Evolutionary conservation across 2,888 invertebrate genomes (phyloP).

Genomic region (Electrophaes corylata): DNA sequence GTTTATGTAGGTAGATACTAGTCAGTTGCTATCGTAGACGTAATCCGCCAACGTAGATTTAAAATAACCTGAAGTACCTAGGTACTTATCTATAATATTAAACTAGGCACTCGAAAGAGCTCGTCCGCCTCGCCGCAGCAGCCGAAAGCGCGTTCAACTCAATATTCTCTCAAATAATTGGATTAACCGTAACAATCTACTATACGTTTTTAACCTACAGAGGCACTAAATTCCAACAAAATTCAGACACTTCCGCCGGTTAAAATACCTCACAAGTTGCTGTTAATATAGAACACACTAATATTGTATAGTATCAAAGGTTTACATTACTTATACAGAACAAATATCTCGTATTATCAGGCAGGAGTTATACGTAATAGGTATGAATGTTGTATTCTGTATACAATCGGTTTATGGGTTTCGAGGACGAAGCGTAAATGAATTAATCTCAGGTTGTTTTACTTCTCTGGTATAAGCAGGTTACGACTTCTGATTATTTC

Average conservation of each 20-base stretch:
- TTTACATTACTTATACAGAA: conserved; percentile 42
- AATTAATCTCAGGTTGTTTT: conserved; percentile 37
- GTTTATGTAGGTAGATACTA: conserved; percentile 7
- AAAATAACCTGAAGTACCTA: conserved; percentile 70
- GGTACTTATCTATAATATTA: conserved; percentile 55
- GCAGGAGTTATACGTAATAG: conserved; percentile 31
- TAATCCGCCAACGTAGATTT: conserved; percentile 71
- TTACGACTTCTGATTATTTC: conserved; percentile 22
- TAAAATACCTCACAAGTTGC: conserved; percentile 1
- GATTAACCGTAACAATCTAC: conserved; percentile 1
- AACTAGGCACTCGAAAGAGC: conserved; percentile 57
- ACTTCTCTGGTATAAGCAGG: conserved; percentile 9
- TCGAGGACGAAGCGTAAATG: conserved; percentile 51
- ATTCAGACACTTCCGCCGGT: conserved; percentile 33
- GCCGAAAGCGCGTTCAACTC: conserved; percentile 30
- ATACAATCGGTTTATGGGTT: conserved; percentile 49
- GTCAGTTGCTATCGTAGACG: conserved; percentile 63
- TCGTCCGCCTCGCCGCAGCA: conserved; percentile 37
- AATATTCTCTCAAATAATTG: conserved; percentile 33
- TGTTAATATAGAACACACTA: neutral
- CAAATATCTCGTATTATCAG: conserved; percentile 54
- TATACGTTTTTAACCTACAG: conserved; percentile 5
- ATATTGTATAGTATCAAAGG: conserved; percentile 23
- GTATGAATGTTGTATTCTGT: conserved; percentile 20
- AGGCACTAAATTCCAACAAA: conserved; percentile 32